Base-by-base conservation (phyloP, 2,113 vertebrate species). In the Hemichromis elongatus region DNA sequence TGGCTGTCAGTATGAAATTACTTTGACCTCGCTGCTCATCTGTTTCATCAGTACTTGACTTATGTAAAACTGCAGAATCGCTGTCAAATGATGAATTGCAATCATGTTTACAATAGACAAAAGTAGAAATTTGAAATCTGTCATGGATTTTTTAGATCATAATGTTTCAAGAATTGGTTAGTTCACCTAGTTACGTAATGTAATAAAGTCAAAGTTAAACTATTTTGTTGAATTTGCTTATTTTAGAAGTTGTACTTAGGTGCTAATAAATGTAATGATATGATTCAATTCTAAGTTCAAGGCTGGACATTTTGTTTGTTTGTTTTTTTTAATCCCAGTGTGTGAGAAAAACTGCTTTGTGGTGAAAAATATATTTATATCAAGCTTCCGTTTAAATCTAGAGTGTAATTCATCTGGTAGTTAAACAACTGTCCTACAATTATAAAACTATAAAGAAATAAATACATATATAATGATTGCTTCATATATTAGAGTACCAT, bases 401-500 rank as follows among this genome's bases (percentile, higher is more conserved):
- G 7, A 37, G 19, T 77, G 14, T 37, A 0, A 0, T 54, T 37
- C 6, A 73, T 21, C 4, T 61, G 18, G 30, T 7, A 52, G 21
- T 59, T 80, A 16, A 75, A 5, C 6, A 50, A 50, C 42, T 3
- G 45, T 63, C 37, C 13, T 63, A 42, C 11, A 63, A 26, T 35
- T 2, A 13, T 33, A 12, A 77, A 33, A 5, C 19, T 3, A 4
- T 12, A 1, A 8, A n/a, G 7, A 81, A 10, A 24, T 52, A 13
- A 57, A 73, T 14, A n/a, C 57, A 35, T 61, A 61, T 61, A 35
- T n/a, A 35, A 61, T n/a, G 18, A 12, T 35, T 61, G 57, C 30
- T 61, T 61, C 5, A 35, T 18, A 35, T 61, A 12, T 35, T 12
- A 61, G 57, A 35, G 57, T 35, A 35, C 57, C 30, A 35, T n/a